phyloP scores from a whole-genome alignment of 23 tunicate genomes.

The Corella eumyota region DNA sequence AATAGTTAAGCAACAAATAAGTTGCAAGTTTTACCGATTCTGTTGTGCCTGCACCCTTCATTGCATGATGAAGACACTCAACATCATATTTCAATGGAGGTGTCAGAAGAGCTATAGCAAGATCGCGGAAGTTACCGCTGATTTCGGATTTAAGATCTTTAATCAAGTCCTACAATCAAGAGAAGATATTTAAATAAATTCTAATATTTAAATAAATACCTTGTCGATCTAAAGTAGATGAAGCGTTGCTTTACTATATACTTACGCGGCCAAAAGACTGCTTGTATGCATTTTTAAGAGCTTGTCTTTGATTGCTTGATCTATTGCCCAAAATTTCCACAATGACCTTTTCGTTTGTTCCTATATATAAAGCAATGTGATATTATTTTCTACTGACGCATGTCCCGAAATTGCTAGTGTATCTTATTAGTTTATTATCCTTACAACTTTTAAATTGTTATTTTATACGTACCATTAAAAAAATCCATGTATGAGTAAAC shows the following conservation, averaged over 20 bases:
- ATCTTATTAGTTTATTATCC: no score
- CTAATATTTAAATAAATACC: neutral
- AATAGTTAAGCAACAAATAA: neutral
- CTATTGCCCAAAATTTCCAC: conserved; percentile 41
- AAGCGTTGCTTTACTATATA: neutral
- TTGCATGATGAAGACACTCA: conserved; percentile 30
- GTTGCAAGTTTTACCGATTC: conserved; percentile 24
- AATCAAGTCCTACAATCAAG: conserved; percentile 45
- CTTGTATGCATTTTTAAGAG: conserved; percentile 45
- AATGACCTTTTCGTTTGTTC: conserved; percentile 76
- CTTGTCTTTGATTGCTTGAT: conserved; percentile 39
- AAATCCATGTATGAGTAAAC: no score
- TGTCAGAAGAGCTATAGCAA: conserved; percentile 47
- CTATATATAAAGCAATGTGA: conserved; percentile 25
- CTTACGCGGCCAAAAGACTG: conserved; percentile 61
- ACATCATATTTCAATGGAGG: conserved; percentile 43
- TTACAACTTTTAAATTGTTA: no score
- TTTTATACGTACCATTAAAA: no score
- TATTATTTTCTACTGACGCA: no score
- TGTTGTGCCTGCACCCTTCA: conserved; percentile 44
- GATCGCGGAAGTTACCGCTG: conserved; percentile 49
- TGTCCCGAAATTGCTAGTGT: no score
- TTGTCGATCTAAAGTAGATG: neutral
- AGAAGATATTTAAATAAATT: neutral
- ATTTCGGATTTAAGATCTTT: conserved; percentile 68